phyloP scores from a whole-genome alignment of 2,797 vertebrate genomes.

The Chiloscyllium punctatum region DNA sequence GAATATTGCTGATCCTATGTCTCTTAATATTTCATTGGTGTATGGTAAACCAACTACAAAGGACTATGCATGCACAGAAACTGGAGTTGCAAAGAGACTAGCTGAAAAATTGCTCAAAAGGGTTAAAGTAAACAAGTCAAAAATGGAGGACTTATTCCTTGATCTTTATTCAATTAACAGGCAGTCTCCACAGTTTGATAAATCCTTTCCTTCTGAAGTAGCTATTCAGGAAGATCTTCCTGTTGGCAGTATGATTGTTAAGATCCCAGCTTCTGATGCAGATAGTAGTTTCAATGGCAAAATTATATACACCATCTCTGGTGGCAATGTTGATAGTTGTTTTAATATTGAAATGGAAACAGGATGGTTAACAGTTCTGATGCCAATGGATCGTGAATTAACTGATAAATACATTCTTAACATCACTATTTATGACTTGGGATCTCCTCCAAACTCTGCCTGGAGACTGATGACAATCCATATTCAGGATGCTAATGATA shows the following conservation, averaged over 20 bases:
- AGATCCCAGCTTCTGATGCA: conserved; percentile 79
- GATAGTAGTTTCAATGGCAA: conserved; percentile 95
- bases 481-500: conserved; percentile 89
- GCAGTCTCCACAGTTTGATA: conserved; percentile 87
- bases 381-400: conserved; percentile 87
- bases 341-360: conserved; percentile 81
- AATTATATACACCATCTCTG: conserved; percentile 80
- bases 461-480: conserved; percentile 83
- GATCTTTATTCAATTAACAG: conserved; percentile 90
- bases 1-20: conserved; percentile 88
- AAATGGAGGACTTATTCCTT: conserved; percentile 83
- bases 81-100: conserved; percentile 83
- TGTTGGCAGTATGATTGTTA: conserved; percentile 71
- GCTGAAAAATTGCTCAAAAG: conserved; percentile 93
- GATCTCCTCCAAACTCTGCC: conserved; percentile 74
- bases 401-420: conserved; percentile 85
- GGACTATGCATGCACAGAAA: conserved; percentile 86
- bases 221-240: conserved; percentile 78
- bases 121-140: conserved; percentile 80
- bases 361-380: conserved; percentile 76
- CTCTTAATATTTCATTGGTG: conserved; percentile 85
- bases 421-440: conserved; percentile 86
- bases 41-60: conserved; percentile 76
- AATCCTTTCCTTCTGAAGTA: conserved; percentile 81
- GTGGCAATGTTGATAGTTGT: conserved; percentile 85